phyloP scores from a whole-genome alignment of 37 sponge, comb jelly and placozoan species.

The Tethya wilhelma region DNA sequence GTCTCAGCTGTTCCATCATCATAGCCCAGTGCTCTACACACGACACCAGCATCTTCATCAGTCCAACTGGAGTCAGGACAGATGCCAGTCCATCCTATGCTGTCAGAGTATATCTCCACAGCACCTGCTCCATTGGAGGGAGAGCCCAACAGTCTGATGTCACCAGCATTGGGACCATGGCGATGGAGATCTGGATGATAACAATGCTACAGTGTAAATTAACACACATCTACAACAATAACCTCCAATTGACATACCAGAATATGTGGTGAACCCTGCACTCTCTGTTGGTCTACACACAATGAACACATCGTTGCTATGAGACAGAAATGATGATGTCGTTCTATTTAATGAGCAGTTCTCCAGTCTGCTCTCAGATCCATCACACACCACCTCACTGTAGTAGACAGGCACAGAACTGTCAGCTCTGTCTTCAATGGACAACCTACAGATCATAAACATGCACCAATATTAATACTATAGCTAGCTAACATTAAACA shows the following conservation, averaged over 20 bases:
- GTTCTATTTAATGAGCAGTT: neutral
- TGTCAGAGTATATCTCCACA: slow-evolving; percentile 33
- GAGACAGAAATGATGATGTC: neutral
- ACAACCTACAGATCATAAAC: no score
- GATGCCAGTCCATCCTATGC: slow-evolving; percentile 13
- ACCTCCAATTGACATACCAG: slow-evolving; percentile 14
- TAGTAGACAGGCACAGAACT: slow-evolving; percentile 7
- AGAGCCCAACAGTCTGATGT: slow-evolving; percentile 29
- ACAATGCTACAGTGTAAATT: no score
- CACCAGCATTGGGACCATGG: slow-evolving; percentile 12
- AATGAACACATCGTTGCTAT: slow-evolving; percentile 29
- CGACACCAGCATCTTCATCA: neutral
- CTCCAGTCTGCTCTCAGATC: slow-evolving; percentile 4
- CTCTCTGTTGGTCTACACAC: slow-evolving; percentile 41
- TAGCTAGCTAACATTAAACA: neutral
- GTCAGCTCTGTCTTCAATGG: neutral
- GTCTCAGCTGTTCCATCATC: slow-evolving; percentile 5
- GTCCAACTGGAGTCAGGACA: slow-evolving; percentile 41
- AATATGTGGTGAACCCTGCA: slow-evolving; percentile 7
- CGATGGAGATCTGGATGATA: slow-evolving; percentile 11
- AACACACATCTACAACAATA: no score
- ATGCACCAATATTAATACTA: neutral
- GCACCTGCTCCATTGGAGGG: slow-evolving; percentile 25
- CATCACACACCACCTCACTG: neutral
- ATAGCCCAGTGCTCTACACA: slow-evolving; percentile 31